Base-by-base conservation (phyloP, 2,113 vertebrate genomes). In the Melospiza melodia region DNA sequence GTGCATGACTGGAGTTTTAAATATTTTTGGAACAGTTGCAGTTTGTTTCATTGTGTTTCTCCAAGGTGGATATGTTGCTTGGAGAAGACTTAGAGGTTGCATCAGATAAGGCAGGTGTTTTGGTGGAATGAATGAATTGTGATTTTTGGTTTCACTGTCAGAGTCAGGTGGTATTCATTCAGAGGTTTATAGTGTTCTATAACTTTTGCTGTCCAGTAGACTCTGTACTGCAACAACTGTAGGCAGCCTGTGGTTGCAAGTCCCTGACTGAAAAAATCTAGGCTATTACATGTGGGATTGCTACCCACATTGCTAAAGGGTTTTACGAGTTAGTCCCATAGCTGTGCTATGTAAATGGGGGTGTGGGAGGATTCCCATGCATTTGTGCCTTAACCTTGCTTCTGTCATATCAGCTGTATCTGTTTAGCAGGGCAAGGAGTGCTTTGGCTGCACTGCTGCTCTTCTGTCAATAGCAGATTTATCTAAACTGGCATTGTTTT, bases 331-430 rank as follows among this genome's bases (percentile, higher is more conserved):
- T 65, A n/a, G 35, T 55, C 21, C 12, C 12, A 28, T 62, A 39
- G 25, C 33, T 48, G 52, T 48, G 52, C 55, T 67, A 0, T 33
- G 14, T 90, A 43, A 54, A 6, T 55, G 9, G 21, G 0, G 2
- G 0, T 49, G 10, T 59, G 43, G 37, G 39, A 84, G 37, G 39
- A 48, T 74, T 74, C 30, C 33, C 2, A 0, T 27, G 20, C 10
- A 5, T 51, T 28, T 67, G 25, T 77, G 23, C 44, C 37, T 69
- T 63, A 46, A 58, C 39, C 25, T 58, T 90, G 78, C 31, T 86
- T 67, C 0, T 0, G 20, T 79, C 7, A 3, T 58, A 14, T 4
- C 25, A 63, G 20, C 46, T 73, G 2, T 37, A 9, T 28, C 23
- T 20, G 7, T 41, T 49, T 17, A 71, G 15, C 48, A 84, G 37